A percentile compares a stretch with the other conserved stretches of the same genome.
phyloP scores from a whole-genome alignment of 2,888 invertebrate species.

The Liodrosophila aerea region DNA sequence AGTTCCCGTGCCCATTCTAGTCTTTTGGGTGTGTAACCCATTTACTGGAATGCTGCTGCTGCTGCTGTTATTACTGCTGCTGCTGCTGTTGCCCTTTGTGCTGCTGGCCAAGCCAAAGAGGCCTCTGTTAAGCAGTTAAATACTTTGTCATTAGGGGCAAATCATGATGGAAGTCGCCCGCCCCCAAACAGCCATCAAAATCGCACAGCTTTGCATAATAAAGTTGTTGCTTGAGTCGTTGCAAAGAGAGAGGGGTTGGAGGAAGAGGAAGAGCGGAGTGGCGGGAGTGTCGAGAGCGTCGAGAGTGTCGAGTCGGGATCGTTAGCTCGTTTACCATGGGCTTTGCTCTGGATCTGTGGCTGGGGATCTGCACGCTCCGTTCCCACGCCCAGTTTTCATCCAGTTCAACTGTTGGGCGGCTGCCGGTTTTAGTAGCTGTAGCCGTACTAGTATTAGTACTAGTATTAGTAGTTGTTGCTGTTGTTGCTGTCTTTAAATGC shows the following conservation, averaged over 20 bases:
- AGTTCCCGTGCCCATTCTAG: slow-evolving; percentile 9
- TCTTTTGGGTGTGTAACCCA: slow-evolving; percentile 34
- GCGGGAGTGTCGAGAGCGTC: background rate
- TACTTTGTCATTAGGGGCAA: slow-evolving; percentile 64
- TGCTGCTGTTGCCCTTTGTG: slow-evolving; percentile 23
- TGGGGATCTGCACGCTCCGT: slow-evolving; percentile 23
- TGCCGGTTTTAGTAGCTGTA: background rate
- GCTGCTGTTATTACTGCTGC: slow-evolving; percentile 9
- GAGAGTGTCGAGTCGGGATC: background rate
- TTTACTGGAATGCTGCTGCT: slow-evolving; percentile 21
- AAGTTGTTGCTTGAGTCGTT: slow-evolving; percentile 38
- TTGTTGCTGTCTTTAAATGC: slow-evolving; percentile 36
- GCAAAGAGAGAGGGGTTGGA: background rate
- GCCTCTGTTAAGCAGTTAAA: slow-evolving; percentile 37
- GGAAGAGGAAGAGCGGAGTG: background rate
- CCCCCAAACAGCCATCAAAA: slow-evolving; percentile 39
- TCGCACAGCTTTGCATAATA: slow-evolving; percentile 49
- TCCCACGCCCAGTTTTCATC: slow-evolving; percentile 48
- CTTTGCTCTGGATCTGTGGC: slow-evolving; percentile 18
- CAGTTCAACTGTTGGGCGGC: slow-evolving; percentile 9
- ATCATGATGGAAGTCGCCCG: slow-evolving; percentile 60
- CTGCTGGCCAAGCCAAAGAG: slow-evolving; percentile 10
- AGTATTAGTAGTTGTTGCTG: background rate
- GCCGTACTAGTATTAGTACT: slow-evolving; percentile 9
- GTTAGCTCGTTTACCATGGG: slow-evolving; percentile 3